A percentile compares a stretch with the other conserved stretches of the same genome.
phyloP scores from a whole-genome alignment of 2,888 invertebrate species.

The Drosophila merina region DNA sequence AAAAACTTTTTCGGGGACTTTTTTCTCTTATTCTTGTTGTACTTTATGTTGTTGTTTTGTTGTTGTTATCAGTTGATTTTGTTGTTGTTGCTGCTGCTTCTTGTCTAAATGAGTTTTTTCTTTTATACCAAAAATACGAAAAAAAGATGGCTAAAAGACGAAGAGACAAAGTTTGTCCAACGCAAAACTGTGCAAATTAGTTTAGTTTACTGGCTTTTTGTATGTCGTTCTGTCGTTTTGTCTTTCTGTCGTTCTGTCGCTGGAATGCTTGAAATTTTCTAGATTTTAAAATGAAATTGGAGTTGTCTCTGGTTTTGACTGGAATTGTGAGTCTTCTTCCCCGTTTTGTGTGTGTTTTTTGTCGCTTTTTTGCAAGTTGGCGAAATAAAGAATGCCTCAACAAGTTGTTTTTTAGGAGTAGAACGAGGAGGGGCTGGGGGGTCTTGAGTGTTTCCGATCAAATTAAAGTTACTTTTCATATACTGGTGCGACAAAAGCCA shows the following conservation, averaged over 20 bases:
- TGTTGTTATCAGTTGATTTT: conserved; percentile 34
- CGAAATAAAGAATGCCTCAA: conserved; percentile 57
- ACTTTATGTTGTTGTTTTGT: conserved; percentile 33
- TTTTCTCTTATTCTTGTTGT: too few species aligned
- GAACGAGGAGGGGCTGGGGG: neutral
- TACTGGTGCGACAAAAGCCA: conserved; percentile 50
- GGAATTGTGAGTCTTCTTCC: neutral
- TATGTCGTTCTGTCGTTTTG: conserved; percentile 6
- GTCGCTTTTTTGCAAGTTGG: neutral
- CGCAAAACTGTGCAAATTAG: conserved; percentile 72
- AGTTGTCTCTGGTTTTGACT: conserved; percentile 14
- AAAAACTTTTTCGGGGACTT: conserved; percentile 69
- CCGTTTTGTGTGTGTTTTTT: neutral
- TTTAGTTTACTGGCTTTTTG: conserved; percentile 57
- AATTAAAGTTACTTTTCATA: conserved; percentile 67
- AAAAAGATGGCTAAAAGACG: neutral
- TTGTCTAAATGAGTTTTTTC: conserved; percentile 55
- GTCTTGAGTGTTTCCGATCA: conserved; percentile 47
- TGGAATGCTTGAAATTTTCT: conserved; percentile 55
- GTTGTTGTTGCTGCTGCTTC: conserved; percentile 35
- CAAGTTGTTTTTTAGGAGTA: conserved; percentile 55
- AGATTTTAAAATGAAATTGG: conserved; percentile 24
- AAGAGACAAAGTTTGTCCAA: conserved; percentile 61
- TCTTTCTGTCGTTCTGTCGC: conserved; percentile 45
- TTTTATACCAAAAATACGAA: neutral